Evolutionary conservation across 2,113 vertebrate species (phyloP), one percentile per base, ranked within the genome.

Genomic region (Nestor notabilis): DNA sequence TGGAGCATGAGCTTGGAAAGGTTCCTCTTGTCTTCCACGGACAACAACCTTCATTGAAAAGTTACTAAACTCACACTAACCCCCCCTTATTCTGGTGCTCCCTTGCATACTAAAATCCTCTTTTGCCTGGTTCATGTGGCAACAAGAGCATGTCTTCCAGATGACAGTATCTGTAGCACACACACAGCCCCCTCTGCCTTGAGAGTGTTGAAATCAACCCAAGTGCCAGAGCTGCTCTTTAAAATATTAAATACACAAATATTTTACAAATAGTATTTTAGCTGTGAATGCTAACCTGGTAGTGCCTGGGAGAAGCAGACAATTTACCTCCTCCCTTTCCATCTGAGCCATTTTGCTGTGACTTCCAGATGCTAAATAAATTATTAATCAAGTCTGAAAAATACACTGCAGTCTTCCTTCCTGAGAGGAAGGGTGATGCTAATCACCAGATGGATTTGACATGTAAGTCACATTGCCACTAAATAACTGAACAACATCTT

Each of bases 241-340:
- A 75, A 97, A 95, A 87, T 61, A 78, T 91, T 93, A 97, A 96
- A 90, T 89, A 93, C 84, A 85, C 95, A 95, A 92, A 91, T 95
- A 95, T 93, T 96, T 92, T 83, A 91, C 95, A 93, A 89, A 89
- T 84, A 65, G 31, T 78, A 63, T 89, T 90, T 87, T 93, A 94
- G 87, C 79, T 72, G 83, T 76, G 83, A 96, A 76, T 84, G 89
- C 81, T 77, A 64, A 87, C 79, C n/a, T 60, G 21, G 37, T 92
- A 76, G 41, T 93, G 89, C 89, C 65, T 91, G 76, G 74, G 91
- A 96, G 87, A 93, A 47, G 77, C 71, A 89, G 80, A 52, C 56
- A 60, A 65, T 95, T 95, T 92, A 69, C 74, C 89, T 89, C 74
- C 43, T 84, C 61, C 29, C 64, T 93, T 97, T 95, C 52, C 66